These are phyloP conservation scores for Taenioides sp. DNA, from an alignment of 2,797 vertebrate genomes.

Conservation along the genomic window DNA sequence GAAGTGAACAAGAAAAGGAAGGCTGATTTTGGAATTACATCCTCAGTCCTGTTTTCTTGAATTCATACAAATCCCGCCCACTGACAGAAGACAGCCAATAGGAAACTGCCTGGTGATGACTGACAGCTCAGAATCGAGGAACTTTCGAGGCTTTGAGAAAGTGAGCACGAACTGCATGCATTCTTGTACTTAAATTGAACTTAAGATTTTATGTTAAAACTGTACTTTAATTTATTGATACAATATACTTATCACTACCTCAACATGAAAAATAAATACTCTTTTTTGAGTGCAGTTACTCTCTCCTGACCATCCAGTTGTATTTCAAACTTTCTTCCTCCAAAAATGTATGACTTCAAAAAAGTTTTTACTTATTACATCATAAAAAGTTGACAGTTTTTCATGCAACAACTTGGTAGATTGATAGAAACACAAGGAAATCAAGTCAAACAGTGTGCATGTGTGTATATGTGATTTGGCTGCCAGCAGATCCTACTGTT, in stretches of 20 bases:
- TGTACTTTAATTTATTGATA: neutral
- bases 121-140: neutral
- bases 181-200: neutral
- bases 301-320: neutral
- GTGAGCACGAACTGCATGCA: neutral
- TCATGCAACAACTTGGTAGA: neutral
- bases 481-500: constrained; percentile 82
- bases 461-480: constrained; percentile 73
- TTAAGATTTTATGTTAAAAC: neutral
- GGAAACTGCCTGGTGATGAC: neutral
- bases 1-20: neutral
- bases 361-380: neutral
- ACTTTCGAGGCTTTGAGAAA: neutral
- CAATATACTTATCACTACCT: neutral
- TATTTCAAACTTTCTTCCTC: neutral
- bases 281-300: neutral
- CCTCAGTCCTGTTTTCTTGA: neutral
- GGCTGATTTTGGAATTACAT: neutral
- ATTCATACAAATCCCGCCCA: neutral
- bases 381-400: neutral
- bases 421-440: neutral
- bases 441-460: constrained; percentile 20
- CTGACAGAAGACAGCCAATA: neutral
- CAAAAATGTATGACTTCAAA: neutral
- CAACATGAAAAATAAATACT: neutral